These are phyloP conservation scores for Drosophila murphyi DNA, from an alignment of 1,140 invertebrate species.

Conservation along the genomic window DNA sequence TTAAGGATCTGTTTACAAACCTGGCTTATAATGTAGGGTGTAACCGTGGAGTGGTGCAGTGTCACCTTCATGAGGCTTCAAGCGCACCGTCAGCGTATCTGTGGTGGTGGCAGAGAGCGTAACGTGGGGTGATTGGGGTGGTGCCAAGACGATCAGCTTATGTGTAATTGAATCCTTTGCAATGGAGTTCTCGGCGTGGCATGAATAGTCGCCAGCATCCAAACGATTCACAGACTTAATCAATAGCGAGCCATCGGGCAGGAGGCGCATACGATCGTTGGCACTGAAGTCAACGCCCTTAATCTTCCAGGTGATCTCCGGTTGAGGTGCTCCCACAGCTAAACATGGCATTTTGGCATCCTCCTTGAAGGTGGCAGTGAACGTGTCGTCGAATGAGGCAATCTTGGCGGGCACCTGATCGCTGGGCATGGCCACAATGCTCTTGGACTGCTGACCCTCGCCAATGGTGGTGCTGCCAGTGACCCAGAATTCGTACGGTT, in stretches of 20 bases:
- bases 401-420: conserved; percentile 96
- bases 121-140: conserved; percentile 93
- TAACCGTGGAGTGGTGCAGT: conserved; percentile 92
- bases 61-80: conserved; percentile 91
- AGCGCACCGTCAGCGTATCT: conserved; percentile 91
- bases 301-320: conserved; percentile 94
- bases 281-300: conserved; percentile 85
- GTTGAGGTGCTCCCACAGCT: conserved; percentile 94
- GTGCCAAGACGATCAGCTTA: conserved; percentile 93
- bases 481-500: conserved; percentile 97
- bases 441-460: conserved; percentile 94
- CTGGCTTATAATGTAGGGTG: conserved; percentile 95
- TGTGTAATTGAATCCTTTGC: conserved; percentile 96
- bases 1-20: conserved; percentile 19
- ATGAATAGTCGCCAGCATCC: conserved; percentile 96
- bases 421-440: conserved; percentile 92
- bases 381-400: conserved; percentile 95
- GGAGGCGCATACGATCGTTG: conserved; percentile 90
- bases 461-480: conserved; percentile 96
- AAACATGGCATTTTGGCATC: conserved; percentile 95
- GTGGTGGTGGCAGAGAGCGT: conserved; percentile 93
- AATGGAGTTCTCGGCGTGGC: conserved; percentile 96
- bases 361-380: conserved; percentile 95
- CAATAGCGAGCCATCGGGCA: conserved; percentile 95
- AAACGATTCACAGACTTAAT: conserved; percentile 95